These are phyloP conservation scores for Artemisiospiza belli DNA, from an alignment of 2,113 vertebrate genomes.

Conservation along the genomic window DNA sequence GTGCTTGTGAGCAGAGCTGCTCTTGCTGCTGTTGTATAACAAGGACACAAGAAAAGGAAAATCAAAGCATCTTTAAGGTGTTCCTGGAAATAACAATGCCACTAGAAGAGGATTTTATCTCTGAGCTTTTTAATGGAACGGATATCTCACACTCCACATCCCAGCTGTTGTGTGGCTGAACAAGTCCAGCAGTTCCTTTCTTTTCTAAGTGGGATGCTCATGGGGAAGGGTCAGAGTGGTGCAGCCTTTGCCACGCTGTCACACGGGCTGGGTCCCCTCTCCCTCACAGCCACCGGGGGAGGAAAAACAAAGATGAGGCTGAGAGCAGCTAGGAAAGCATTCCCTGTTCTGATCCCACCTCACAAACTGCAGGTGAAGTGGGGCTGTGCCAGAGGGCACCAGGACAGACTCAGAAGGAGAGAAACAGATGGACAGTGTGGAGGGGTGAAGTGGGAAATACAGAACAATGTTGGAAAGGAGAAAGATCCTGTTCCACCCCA, in stretches of 20 bases:
- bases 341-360: background rate
- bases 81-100: constrained; percentile 8
- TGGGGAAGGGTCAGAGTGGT: background rate
- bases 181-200: background rate
- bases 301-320: background rate
- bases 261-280: background rate
- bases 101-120: background rate
- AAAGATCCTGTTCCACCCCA: background rate
- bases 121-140: background rate
- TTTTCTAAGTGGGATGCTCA: background rate
- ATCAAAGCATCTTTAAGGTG: constrained; percentile 14
- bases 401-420: background rate
- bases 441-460: background rate
- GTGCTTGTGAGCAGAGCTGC: constrained; percentile 27
- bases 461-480: background rate
- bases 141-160: background rate
- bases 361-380: background rate
- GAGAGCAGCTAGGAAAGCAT: background rate
- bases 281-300: background rate
- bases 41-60: background rate
- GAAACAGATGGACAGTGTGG: background rate
- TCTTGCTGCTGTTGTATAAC: background rate
- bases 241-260: background rate
- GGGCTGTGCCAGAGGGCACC: background rate
- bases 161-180: background rate